These are phyloP conservation scores for Xiphophorus couchianus DNA, from an alignment of 2,113 vertebrate species.

Conservation along the genomic window DNA sequence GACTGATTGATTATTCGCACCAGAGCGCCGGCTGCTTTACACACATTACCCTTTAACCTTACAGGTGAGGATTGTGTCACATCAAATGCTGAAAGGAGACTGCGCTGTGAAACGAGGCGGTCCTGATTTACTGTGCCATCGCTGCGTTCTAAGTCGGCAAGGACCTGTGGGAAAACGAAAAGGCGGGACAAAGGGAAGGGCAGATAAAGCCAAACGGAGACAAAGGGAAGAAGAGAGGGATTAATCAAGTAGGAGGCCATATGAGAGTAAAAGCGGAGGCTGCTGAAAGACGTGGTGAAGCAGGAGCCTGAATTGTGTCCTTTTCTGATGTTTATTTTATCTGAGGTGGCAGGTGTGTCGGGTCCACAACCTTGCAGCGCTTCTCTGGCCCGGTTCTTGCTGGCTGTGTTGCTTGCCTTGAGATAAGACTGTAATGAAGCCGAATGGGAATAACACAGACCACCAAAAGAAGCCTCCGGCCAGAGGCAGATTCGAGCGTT, in stretches of 20 bases:
- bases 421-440: constrained; percentile 79
- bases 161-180: constrained; percentile 30
- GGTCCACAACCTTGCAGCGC: constrained; percentile 50
- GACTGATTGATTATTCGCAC: constrained; percentile 72
- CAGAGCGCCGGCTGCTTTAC: constrained; percentile 53
- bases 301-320: constrained; percentile 38
- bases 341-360: constrained; percentile 74
- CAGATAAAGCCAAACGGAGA: constrained; percentile 14
- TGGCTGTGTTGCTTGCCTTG: constrained; percentile 57
- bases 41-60: constrained; percentile 69
- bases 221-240: constrained; percentile 35
- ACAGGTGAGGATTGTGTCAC: constrained; percentile 55
- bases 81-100: constrained; percentile 53
- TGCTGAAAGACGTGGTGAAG: constrained; percentile 8
- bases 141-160: constrained; percentile 59
- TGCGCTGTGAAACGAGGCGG: constrained; percentile 33
- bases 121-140: constrained; percentile 73
- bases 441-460: constrained; percentile 67
- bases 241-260: constrained; percentile 51
- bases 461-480: constrained; percentile 55
- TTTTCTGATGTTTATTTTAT: constrained; percentile 78
- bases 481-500: constrained; percentile 38
- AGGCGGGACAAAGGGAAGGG: constrained; percentile 11
- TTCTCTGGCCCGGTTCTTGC: constrained; percentile 50
- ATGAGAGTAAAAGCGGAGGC: constrained; percentile 20